Evolutionary conservation across 2,113 vertebrate species (phyloP).

Genomic region (Pelmatolapia mariae): DNA sequence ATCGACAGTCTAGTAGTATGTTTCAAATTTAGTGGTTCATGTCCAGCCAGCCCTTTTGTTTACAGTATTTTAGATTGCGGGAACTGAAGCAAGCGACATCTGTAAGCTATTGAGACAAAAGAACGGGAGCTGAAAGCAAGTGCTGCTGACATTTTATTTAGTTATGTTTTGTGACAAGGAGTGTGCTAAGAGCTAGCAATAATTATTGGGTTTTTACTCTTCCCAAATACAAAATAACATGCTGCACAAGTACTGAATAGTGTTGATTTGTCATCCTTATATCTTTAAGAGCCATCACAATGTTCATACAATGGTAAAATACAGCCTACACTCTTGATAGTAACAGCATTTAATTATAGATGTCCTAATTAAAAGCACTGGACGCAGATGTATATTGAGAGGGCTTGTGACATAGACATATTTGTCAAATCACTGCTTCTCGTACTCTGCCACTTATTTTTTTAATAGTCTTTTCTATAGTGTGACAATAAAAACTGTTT

Average conservation of each 20-base stretch:
- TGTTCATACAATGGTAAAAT: not conserved
- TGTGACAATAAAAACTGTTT: not conserved
- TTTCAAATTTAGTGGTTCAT: conserved; percentile 55
- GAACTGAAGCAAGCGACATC: conserved; percentile 56
- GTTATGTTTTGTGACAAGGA: not conserved
- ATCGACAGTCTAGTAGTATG: conserved; percentile 46
- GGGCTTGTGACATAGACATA: not conserved
- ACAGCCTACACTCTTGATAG: not conserved
- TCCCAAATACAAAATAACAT: not conserved
- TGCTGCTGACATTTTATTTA: not conserved
- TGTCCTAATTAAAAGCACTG: not conserved
- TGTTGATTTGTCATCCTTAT: not conserved
- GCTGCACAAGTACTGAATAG: not conserved
- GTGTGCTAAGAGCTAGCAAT: not conserved
- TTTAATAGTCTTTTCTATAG: not conserved
- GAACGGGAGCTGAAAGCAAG: conserved; percentile 21
- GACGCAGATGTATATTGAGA: not conserved
- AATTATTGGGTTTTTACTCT: not conserved
- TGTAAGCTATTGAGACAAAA: conserved; percentile 54
- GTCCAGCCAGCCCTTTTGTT: conserved; percentile 51
- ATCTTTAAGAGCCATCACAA: not conserved
- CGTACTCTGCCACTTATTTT: not conserved
- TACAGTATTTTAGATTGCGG: conserved; percentile 29
- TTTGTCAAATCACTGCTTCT: not conserved
- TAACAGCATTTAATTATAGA: not conserved